Base-by-base conservation (phyloP, 2,888 invertebrate genomes). In the Papilio gigon region DNA sequence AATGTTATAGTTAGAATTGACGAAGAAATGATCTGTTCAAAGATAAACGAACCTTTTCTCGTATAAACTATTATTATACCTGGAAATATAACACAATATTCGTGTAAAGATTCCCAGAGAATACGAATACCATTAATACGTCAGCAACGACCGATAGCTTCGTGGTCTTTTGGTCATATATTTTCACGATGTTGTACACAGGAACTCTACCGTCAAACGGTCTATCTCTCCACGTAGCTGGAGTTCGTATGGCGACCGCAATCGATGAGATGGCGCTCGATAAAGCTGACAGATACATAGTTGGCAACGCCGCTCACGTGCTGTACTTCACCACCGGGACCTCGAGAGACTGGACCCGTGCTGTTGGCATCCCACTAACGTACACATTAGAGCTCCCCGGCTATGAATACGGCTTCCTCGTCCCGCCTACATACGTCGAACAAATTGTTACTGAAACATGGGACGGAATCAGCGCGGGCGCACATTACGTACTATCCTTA, bases 351-450 rank as follows among this genome's bases (percentile, higher is more conserved):
- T 96, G 94, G 93, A 94, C 94, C 0, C 92, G 93, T 73, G 94
- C 89, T 14, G 89, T 85, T 0, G 93, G 93, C 0, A 87, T 95
- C 64, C 93, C 93, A 0, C 85, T 94, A 37, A 91, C 94, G 0
- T 95, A 94, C 76, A 95, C 95, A 9, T 83, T 95, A 79, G 95
- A 95, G 82, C 84, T 96, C 67, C 95, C 95, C 0, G 93, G 93
- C 35, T 95, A 94, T 70, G 85, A 89, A 1, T 89, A 87, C 65
- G 77, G 77, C 9, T 95, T 95, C 80, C 76, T 94, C 71, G 93
- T 94, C 0, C 93, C 93, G 2, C 84, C 93, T 0, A 73, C 81
- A 0, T 91, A 93, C 73, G 93, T 95, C 56, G 70, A 86, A 61
- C 90, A 93, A 50, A 92, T 94, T 33, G 94, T 94, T 1, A 80